Conservation (phyloP, 2,113 vertebrate genomes). For the Eidolon helvum region DNA sequence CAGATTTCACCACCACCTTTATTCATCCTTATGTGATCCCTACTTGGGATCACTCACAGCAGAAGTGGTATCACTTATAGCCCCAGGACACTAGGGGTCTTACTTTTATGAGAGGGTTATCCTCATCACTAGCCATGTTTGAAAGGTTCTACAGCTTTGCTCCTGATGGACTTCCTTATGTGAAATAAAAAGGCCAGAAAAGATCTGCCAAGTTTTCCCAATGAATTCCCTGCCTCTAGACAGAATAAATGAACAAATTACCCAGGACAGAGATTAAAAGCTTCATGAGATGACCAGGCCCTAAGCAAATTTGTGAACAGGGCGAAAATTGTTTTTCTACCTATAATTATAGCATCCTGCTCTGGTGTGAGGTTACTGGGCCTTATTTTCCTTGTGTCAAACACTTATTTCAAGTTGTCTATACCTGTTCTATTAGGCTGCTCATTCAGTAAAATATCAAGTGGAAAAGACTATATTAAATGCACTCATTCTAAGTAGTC, state of each 20-base stretch:
- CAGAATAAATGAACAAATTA: neutral
- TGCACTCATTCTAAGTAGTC: slow-evolving; percentile 26
- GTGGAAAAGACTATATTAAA: neutral
- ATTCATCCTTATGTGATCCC: neutral
- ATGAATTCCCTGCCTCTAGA: neutral
- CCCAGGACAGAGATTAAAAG: neutral
- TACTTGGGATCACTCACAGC: neutral
- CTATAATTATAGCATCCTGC: neutral
- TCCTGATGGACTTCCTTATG: neutral
- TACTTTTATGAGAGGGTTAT: neutral
- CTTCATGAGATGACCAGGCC: neutral
- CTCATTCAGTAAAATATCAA: neutral
- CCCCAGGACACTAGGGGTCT: neutral
- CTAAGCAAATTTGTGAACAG: neutral
- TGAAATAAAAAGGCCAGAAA: neutral
- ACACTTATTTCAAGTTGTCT: slow-evolving; percentile 1
- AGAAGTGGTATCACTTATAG: neutral
- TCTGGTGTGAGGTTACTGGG: neutral
- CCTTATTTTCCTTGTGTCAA: slow-evolving; percentile 24
- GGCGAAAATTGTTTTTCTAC: neutral
- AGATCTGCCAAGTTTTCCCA: neutral
- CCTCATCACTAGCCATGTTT: neutral
- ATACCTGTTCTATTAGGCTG: slow-evolving; percentile 6
- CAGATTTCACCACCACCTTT: neutral
- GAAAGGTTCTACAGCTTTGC: neutral